Evolutionary conservation across 2,113 vertebrate species (phyloP).

Genomic region (Xiphias gladius): DNA sequence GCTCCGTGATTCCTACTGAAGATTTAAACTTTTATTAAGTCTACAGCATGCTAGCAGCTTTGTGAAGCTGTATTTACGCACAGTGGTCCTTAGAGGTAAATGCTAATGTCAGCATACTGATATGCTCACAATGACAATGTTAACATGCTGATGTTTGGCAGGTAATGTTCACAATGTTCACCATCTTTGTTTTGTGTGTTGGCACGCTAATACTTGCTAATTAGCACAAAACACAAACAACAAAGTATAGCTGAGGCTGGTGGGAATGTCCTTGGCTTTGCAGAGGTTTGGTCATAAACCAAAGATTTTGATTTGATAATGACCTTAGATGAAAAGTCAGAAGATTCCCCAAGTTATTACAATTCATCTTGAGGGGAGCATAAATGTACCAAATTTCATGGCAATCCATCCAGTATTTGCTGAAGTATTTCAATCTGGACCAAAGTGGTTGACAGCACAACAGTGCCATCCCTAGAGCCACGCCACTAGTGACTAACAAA

Average conservation of each 20-base stretch:
- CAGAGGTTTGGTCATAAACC: slow-evolving; percentile 9
- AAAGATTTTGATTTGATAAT: background rate
- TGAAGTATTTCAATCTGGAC: background rate
- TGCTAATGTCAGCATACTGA: background rate
- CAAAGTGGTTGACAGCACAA: background rate
- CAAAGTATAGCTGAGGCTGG: slow-evolving; percentile 31
- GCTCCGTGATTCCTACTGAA: background rate
- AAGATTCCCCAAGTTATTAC: background rate
- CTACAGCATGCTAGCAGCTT: background rate
- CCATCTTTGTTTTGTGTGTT: slow-evolving; percentile 3
- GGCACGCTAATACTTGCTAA: background rate
- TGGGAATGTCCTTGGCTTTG: slow-evolving; percentile 14
- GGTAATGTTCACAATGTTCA: slow-evolving; percentile 8
- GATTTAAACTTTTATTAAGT: background rate
- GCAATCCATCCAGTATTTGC: background rate
- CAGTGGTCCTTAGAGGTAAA: background rate
- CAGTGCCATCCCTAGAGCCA: no score
- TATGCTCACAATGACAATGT: background rate
- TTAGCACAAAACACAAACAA: slow-evolving; percentile 19
- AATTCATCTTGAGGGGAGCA: background rate
- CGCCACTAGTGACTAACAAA: no score
- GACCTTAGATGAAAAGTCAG: background rate
- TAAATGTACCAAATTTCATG: no score
- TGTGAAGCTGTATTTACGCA: background rate
- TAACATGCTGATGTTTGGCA: background rate